Base-by-base conservation (phyloP, 2,888 invertebrate species). In the Thumatha senex region DNA sequence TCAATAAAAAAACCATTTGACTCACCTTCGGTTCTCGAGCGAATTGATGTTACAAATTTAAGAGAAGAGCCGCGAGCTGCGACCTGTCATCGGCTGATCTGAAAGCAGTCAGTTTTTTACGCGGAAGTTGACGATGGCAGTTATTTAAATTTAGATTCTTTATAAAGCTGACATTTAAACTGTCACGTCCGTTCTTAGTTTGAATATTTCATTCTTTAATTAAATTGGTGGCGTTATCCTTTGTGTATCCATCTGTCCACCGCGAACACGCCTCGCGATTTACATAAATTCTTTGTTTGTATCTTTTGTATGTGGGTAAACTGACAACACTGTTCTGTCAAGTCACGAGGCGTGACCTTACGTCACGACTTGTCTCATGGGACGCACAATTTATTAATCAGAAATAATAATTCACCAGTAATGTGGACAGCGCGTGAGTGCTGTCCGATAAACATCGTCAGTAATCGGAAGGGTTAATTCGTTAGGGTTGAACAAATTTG, bases 361-460 rank as follows among this genome's bases (percentile, higher is more conserved):
- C 40, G 75, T 72, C 80, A 79, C 80, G 72, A 67, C 51, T 46
- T 29, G 68, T 77, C 89, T 76, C 79, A 41, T 41, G 84, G 84
- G 90, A 81, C 78, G 61, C 72, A 83, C 88, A 89, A 88, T 89
- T 89, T 90, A 90, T 90, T 91, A 91, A 91, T 91, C 91, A 91
- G 87, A 90, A 90, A 90, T 90, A 89, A 91, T 91, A 91, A 89
- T 89, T 91, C 89, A 90, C 89, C 73, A 84, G 87, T 88, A 89
- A 90, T 83, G 86, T 76, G 72, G 72, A 68, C 72, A 67, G 68
- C 65, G 72, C 67, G 72, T 72, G 76, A 70, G 76, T 69, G 64
- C 65, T 65, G 35, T 51, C 48, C 46, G 84, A 86, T 86, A 84
- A 72, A 56, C 67, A 84, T 82, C 78, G 61, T 51, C 63, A 53